Base-by-base conservation (phyloP, 2,888 invertebrate genomes). In the Melieria picta region DNA sequence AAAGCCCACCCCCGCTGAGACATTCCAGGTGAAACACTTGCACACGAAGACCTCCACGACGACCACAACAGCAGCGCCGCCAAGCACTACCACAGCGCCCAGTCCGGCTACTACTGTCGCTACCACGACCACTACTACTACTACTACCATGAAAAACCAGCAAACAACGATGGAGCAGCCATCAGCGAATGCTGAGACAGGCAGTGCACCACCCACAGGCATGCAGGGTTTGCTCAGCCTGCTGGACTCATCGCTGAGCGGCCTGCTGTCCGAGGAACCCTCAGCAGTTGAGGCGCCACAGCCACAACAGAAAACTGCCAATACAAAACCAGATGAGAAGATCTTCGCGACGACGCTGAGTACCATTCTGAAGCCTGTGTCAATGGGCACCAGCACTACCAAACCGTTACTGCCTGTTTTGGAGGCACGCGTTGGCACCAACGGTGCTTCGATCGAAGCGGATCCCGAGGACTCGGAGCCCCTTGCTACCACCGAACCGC, bases 1-100 rank as follows among this genome's bases (percentile, higher is more conserved):
- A 68, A 78, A 80, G 48, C 79, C 84, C 16, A 84, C 83, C 47
- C 84, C 84, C 1, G 83, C 85, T 11, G 82, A 84, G 74, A 82
- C 83, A 10, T 82, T 80, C 71, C 83, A 85, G 77, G 85, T 87
- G 3, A 86, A 84, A 73, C 87, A 87, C 76, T 81, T 87, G 67
- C 87, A 87, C 76, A 83, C 83, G 1, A 86, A 81, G 65, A 82
- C 79, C 46, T 79, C 82, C 4, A 74, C 78, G 47, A 72, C 79
- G 1, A 77, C 77, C 42, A 64, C 79, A 6, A 77, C 76, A 1
- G 72, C 76, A 0, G 67, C 74, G 0, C 64, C 72, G 48, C 71
- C 63, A 45, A 75, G 60, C 52, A 61, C 72, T 56, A 71, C 45
- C 0, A 71, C 61, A 62, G 64, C 69, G 10, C 57, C 50, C 10